phyloP scores from a whole-genome alignment of 2,888 invertebrate species.

The Tipula unca region DNA sequence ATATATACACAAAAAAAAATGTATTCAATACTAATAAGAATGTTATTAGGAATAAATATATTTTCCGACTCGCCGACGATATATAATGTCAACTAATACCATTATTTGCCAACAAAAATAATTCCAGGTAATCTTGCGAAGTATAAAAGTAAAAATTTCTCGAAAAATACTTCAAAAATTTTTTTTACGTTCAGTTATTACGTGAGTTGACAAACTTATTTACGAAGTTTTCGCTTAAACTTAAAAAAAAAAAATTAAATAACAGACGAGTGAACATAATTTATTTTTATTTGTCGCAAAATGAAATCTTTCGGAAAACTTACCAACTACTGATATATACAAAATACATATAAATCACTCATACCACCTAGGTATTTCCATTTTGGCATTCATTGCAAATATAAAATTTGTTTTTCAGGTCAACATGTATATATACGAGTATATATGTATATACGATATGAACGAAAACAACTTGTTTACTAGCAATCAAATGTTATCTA shows the following conservation, averaged over 20 bases:
- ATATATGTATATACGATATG: too few relatives aligned
- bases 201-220: not conserved
- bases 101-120: too few relatives aligned
- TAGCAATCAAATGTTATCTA: not conserved
- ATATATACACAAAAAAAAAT: too few relatives aligned
- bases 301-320: not conserved
- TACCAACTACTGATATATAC: not conserved
- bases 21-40: too few relatives aligned
- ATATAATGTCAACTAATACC: too few relatives aligned
- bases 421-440: too few relatives aligned
- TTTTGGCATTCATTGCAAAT: not conserved
- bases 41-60: too few relatives aligned
- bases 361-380: not conserved
- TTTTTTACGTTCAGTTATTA: not conserved
- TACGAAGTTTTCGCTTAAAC: not conserved
- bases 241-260: not conserved
- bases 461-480: constrained; percentile 14
- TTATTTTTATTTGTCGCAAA: not conserved
- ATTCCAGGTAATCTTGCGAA: too few relatives aligned
- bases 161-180: too few relatives aligned
- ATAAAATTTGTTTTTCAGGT: not conserved
- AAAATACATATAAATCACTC: not conserved
- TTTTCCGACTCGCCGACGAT: too few relatives aligned
- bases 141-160: too few relatives aligned
- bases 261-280: not conserved